Base-by-base conservation (phyloP, 2,113 vertebrate genomes). In the Callionymus lyra region DNA sequence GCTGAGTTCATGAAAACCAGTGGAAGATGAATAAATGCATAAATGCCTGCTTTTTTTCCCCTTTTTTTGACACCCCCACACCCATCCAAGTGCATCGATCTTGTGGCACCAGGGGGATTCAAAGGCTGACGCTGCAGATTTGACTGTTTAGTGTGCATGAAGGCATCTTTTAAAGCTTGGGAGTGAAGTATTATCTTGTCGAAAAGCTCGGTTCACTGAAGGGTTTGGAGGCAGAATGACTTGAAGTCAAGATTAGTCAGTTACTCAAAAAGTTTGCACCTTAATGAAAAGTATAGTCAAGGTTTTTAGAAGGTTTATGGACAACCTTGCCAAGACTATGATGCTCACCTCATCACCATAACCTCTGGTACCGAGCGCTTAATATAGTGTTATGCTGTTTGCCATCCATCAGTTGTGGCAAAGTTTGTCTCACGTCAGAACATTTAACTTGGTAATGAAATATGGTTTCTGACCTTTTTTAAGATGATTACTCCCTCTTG, bases 401-500 rank as follows among this genome's bases (percentile, higher is more conserved):
- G n/a, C n/a, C n/a, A n/a, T n/a, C n/a, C n/a, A n/a, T n/a, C n/a
- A n/a, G n/a, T n/a, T n/a, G n/a, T n/a, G n/a, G n/a, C n/a, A n/a
- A n/a, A n/a, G n/a, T n/a, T n/a, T n/a, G n/a, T n/a, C n/a, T n/a
- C n/a, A n/a, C n/a, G 66, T 95, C 93, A 39, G 95, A 72, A 1
- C 76, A 75, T 93, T 97, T 70, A 38, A 38, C 9, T 38, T 17
- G 9, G 38, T 4, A 16, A 14, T 14, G 10, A 35, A 16, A 31
- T 11, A 47, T 17, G 6, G 19, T 83, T 8, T 5, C 21, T 8
- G 8, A 97, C 94, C 91, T 92, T 92, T 82, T 87, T 93, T 12
- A 97, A 66, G 36, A 85, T 81, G 14, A 97, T 70, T 4, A 91
- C 59, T 46, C 93, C 94, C 72, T 97, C 91, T 63, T 94, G 91